Evolutionary conservation across 2,888 invertebrate species (phyloP), one percentile per base, ranked within the genome.

Genomic region (Polydrusus pterygomalis): DNA sequence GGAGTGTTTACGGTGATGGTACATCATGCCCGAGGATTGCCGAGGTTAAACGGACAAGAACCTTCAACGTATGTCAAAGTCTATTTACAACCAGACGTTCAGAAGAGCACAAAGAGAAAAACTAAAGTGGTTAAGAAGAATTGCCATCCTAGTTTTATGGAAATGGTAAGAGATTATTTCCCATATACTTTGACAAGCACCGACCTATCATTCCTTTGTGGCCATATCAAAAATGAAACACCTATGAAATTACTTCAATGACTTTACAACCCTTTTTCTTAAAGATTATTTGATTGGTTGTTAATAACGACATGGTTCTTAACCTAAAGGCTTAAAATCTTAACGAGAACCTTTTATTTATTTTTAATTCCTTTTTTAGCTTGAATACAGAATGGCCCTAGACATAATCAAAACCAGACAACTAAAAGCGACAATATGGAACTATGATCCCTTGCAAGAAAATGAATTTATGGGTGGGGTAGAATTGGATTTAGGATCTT

Each of bases 101-200:
- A 93, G 71, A 98, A 98, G 88, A 93, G 92, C 80, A 98, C 98
- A 15, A 99, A 99, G 88, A 91, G 97, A 67, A 99, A 99, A 89
- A 99, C 99, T 0, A 96, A 97, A 88, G 96, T 97, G 1, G 93
- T 97, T 0, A 94, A 94, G 82, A 94, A 95, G 80, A 96, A 96
- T 85, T 96, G 96, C 83, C 97, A 98, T 87, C 99, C 99, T 0
- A 97, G 97, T 17, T 99, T 97, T 88, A 98, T 99, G 96, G 97
- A 98, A 90, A 97, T 97, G 95, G 96, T 96, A 88, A 88, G 85
- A 79, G 15, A 10, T 34, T 45, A 10, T 17, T 1, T 17, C 5
- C 5, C 25, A 25, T 25, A 25, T n/a, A n/a, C n/a, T n/a, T n/a
- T n/a, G n/a, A n/a, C n/a, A n/a, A n/a, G n/a, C n/a, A n/a, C n/a